phyloP scores from a whole-genome alignment of 1,140 invertebrate genomes.

The Drosophila subobscura region DNA sequence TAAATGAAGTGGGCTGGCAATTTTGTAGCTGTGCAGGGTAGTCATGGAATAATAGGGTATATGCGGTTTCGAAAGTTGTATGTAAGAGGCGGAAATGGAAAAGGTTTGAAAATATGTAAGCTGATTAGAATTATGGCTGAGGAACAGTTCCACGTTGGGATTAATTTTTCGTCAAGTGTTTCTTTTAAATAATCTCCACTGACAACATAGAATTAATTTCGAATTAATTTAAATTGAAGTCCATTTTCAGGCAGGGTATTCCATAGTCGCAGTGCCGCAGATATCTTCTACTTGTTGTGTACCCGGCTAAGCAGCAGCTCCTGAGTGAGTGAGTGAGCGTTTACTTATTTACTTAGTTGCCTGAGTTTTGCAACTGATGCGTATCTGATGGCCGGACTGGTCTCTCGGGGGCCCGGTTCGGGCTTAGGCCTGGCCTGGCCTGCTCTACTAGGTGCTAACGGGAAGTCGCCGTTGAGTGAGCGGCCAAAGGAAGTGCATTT shows the following conservation, averaged over 20 bases:
- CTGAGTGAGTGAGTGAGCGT: slow-evolving; percentile 30
- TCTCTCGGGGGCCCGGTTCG: slow-evolving; percentile 11
- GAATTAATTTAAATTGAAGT: too few species aligned
- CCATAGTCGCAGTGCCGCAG: too few species aligned
- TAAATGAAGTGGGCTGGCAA: slow-evolving; percentile 34
- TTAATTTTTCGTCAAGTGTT: too few species aligned
- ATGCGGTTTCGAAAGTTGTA: too few species aligned
- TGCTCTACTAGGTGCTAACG: slow-evolving; percentile 66
- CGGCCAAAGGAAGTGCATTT: slow-evolving; percentile 74
- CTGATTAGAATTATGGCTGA: too few species aligned
- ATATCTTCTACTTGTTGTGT: not conserved
- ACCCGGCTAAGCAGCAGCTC: slow-evolving; percentile 4
- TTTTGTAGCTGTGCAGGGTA: slow-evolving; percentile 7
- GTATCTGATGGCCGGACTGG: slow-evolving; percentile 55
- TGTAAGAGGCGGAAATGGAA: too few species aligned
- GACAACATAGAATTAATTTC: too few species aligned
- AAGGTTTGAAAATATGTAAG: too few species aligned
- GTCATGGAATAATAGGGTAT: not conserved
- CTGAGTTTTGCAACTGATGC: slow-evolving; percentile 67
- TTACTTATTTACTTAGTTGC: slow-evolving; percentile 61
- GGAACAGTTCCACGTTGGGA: too few species aligned
- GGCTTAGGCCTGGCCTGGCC: slow-evolving; percentile 4
- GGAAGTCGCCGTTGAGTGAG: slow-evolving; percentile 72
- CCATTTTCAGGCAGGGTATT: too few species aligned
- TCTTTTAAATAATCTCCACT: too few species aligned